Evolutionary conservation across 2,113 vertebrate genomes (phyloP).

Genomic region (Ciconia maguari): DNA sequence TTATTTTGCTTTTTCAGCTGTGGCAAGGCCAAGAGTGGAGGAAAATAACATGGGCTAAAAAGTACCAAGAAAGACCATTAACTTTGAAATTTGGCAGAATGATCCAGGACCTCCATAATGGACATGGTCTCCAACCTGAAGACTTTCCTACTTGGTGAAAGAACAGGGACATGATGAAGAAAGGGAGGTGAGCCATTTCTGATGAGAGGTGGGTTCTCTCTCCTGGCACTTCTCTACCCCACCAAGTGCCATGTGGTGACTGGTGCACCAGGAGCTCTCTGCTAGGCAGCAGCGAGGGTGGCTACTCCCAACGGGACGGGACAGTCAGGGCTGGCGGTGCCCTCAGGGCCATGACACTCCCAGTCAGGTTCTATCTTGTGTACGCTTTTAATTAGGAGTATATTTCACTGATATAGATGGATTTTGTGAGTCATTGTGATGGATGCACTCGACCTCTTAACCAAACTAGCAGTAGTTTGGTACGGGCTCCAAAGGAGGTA

Average conservation of each 20-base stretch:
- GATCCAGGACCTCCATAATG: neutral
- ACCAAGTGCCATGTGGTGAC: rapidly evolving
- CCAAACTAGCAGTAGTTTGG: too few species aligned
- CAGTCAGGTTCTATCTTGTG: neutral
- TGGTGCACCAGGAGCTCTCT: neutral
- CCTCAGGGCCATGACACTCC: neutral
- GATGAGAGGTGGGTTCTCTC: neutral
- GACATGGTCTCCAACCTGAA: neutral
- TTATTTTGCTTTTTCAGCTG: neutral
- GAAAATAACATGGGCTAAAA: neutral
- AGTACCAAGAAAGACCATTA: neutral
- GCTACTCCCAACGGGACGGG: rapidly evolving
- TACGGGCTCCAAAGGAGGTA: too few species aligned
- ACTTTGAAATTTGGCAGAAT: neutral
- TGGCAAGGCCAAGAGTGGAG: neutral
- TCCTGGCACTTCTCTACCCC: neutral
- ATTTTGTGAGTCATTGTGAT: neutral
- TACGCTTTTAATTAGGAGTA: neutral
- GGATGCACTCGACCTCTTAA: too few species aligned
- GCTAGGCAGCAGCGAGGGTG: neutral
- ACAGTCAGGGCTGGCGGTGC: neutral
- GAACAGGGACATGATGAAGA: rapidly evolving
- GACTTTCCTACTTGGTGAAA: neutral
- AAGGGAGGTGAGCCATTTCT: neutral
- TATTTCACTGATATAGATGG: neutral